Percentiles rank a stretch among this genome's conserved stretches.
Evolutionary conservation across 2,113 vertebrate species (phyloP).

Genomic region (Neoarius graeffei): DNA sequence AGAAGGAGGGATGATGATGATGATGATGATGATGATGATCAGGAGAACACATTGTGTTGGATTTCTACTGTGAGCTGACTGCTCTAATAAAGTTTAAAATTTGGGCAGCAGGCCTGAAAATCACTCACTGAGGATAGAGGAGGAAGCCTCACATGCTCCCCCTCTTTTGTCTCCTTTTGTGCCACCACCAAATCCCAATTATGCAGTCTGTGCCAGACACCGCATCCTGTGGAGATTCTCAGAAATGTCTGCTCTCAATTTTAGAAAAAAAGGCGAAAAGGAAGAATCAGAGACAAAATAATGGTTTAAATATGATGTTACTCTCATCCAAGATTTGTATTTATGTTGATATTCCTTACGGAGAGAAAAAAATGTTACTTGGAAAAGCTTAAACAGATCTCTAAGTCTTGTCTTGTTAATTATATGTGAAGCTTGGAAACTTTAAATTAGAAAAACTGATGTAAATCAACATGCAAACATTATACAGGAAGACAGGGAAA

Average conservation of each 20-base stretch:
- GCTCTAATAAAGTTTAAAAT: slow-evolving; percentile 64
- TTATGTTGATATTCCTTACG: background rate
- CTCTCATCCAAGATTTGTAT: background rate
- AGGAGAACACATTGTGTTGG: slow-evolving; percentile 59
- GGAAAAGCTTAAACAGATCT: background rate
- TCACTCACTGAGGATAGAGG: slow-evolving; percentile 53
- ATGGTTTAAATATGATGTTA: slow-evolving; percentile 26
- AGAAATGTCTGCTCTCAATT: slow-evolving; percentile 57
- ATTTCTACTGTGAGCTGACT: slow-evolving; percentile 60
- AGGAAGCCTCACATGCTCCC: slow-evolving; percentile 51
- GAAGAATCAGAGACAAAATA: slow-evolving; percentile 5
- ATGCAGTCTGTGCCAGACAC: slow-evolving; percentile 60
- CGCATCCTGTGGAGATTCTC: slow-evolving; percentile 60
- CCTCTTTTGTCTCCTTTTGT: slow-evolving; percentile 63
- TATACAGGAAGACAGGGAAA: background rate
- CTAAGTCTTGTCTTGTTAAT: background rate
- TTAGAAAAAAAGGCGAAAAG: background rate
- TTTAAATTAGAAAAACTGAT: background rate
- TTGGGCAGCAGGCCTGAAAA: slow-evolving; percentile 52
- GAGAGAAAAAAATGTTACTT: background rate
- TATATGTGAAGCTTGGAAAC: background rate
- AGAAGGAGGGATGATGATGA: slow-evolving; percentile 53
- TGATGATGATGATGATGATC: slow-evolving; percentile 42
- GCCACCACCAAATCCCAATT: slow-evolving; percentile 67
- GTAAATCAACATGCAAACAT: background rate